Percentiles rank a stretch among this genome's conserved stretches.
Conservation (phyloP, 2,888 invertebrate species). For the Suillia variegata region DNA sequence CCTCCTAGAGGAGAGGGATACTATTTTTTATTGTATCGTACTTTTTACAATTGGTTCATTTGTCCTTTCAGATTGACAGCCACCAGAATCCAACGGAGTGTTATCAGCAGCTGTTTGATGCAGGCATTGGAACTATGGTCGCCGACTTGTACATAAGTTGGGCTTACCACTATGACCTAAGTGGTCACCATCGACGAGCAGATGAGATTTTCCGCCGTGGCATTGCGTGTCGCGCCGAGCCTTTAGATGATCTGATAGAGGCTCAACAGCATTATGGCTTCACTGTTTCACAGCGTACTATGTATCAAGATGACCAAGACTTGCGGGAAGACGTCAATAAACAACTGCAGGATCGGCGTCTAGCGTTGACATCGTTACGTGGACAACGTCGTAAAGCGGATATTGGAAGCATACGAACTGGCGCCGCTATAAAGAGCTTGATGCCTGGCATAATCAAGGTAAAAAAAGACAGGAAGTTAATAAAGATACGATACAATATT, state of each 20-base stretch:
- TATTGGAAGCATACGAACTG: constrained; percentile 65
- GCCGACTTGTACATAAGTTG: constrained; percentile 87
- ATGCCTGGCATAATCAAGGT: constrained; percentile 54
- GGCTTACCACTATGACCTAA: constrained; percentile 85
- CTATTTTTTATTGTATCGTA: too few species aligned
- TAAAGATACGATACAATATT: too few species aligned
- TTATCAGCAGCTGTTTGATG: constrained; percentile 79
- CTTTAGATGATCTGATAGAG: constrained; percentile 73
- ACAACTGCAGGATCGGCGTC: constrained; percentile 72
- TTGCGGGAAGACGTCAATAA: constrained; percentile 65
- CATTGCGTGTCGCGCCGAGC: constrained; percentile 77
- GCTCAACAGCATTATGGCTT: constrained; percentile 69
- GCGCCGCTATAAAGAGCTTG: constrained; percentile 51
- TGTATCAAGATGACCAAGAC: constrained; percentile 65
- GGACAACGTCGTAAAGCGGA: constrained; percentile 66
- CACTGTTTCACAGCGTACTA: constrained; percentile 52
- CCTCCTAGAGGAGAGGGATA: too few species aligned
- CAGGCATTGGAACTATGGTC: constrained; percentile 80
- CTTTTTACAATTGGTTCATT: background rate
- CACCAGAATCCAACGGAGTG: constrained; percentile 77
- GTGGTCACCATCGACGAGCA: constrained; percentile 81
- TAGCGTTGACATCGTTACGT: constrained; percentile 76
- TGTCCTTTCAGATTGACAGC: constrained; percentile 70
- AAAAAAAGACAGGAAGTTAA: too few species aligned
- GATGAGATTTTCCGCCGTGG: constrained; percentile 82